Evolutionary conservation across 2,113 vertebrate species (phyloP), one percentile per base, ranked within the genome.

Genomic region (Calypte anna): DNA sequence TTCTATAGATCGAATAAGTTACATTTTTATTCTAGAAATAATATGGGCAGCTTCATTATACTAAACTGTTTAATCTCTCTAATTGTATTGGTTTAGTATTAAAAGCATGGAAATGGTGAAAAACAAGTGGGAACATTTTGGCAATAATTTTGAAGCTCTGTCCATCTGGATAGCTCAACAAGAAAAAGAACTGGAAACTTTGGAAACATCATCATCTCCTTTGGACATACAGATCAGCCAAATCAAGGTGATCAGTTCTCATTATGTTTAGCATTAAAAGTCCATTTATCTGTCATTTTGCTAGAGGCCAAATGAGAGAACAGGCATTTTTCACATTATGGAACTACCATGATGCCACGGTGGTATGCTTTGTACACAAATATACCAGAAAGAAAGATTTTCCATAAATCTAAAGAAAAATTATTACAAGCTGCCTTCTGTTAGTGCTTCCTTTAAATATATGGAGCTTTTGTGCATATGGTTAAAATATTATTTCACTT

Each of bases 51-150:
- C 93, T 97, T 83, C 81, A 85, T 63, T 91, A 82, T 95, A 92
- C 98, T 96, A 94, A 97, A 96, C 82, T 96, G 57, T 83, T 97
- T 91, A 92, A 97, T 97, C 93, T 97, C 82, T 97, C 96, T 96
- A 97, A 97, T 97, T 93, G 93, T 98, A 98, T 97, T 96, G 97
- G 97, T 97, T 97, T 98, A 98, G 98, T 98, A 98, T 99, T 97
- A 98, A 97, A 96, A 98, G 98, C 97, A 98, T 99, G 98, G 98
- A 99, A 98, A 98, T 97, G 97, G 97, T 98, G 97, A 98, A 98
- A 97, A 97, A 83, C 91, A 98, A 98, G 91, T 99, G 99, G 99
- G 98, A 99, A 96, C 97, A 96, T 93, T 99, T 99, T 98, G 98
- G 97, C 97, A 97, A 69, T 94, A 98, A 98, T 94, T 98, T 98